A percentile compares a stretch with the other conserved stretches of the same genome.
Evolutionary conservation across 2,888 invertebrate species (phyloP).

Genomic region (Ochropleura leucogaster): DNA sequence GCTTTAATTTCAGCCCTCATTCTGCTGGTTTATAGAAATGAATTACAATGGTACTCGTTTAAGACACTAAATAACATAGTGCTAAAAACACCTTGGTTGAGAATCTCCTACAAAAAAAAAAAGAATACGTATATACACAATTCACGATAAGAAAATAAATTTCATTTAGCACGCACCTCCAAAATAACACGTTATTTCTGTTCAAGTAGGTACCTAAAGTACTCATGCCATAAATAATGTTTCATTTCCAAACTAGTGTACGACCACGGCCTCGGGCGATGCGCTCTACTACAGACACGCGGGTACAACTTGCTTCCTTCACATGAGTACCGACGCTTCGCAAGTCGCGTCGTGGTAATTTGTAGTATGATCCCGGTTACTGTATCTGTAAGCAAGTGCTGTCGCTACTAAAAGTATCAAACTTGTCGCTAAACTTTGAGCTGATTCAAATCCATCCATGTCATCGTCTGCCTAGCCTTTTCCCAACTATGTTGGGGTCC

Average conservation of each 20-base stretch:
- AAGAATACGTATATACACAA: neutral
- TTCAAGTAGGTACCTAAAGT: constrained; percentile 15
- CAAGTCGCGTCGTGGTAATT: neutral
- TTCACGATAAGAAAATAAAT: constrained; percentile 12
- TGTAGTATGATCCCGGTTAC: neutral
- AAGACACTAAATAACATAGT: neutral
- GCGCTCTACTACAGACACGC: neutral
- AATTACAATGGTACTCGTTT: neutral
- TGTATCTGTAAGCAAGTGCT: neutral
- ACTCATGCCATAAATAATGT: constrained; percentile 37
- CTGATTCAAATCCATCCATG: no score
- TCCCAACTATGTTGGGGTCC: no score
- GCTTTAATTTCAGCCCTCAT: neutral
- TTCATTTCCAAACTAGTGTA: constrained; percentile 32
- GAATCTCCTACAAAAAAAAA: neutral
- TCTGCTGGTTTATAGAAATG: neutral
- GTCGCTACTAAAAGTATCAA: neutral
- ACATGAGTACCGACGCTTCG: neutral
- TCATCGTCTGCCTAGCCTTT: no score
- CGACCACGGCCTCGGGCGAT: neutral
- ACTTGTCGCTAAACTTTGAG: neutral
- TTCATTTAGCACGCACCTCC: neutral
- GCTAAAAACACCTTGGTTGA: neutral
- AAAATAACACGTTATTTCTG: constrained; percentile 17
- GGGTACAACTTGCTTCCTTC: neutral